Base-by-base conservation (phyloP, 2,888 invertebrate genomes). In the Meganola albula region DNA sequence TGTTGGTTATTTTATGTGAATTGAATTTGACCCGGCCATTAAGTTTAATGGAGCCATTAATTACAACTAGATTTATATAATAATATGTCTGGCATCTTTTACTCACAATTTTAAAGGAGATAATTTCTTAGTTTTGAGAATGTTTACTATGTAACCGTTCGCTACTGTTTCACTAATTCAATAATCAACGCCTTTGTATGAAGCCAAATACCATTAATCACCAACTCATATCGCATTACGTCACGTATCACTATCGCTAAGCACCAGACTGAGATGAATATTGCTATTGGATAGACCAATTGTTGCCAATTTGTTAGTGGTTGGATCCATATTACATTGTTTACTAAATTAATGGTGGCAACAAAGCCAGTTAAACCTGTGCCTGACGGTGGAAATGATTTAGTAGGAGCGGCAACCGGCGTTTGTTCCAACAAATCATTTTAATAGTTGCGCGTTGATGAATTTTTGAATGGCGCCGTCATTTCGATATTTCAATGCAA, bases 231-330 rank as follows among this genome's bases (percentile, higher is more conserved):
- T 48, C 16, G 31, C 35, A 35, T 40, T 40, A 40, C 33, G 32
- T 30, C 33, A 40, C 41, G 30, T 38, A 48, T 48, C 34, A 43
- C 40, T 42, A 37, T 41, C 33, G 40, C 44, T 53, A 49, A 54
- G 38, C 37, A 25, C 37, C 34, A 37, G 54, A 56, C 54, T 53
- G 58, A 61, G 61, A 67, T 56, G 47, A 45, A 67, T 67, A 44
- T 36, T 31, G 34, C 57, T 46, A 55, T 57, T 48, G 52, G 47
- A 53, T 42, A 44, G 43, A 53, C 43, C 58, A 64, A 66, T 64
- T 59, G 67, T 60, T 52, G 24, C 49, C 66, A 55, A 71, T 72
- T 69, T 68, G 61, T 70, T 64, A 63, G 61, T 46, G 66, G 58
- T 51, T 40, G 40, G 44, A 49, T 53, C 55, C 48, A 57, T 56